Evolutionary conservation across 2,888 invertebrate species (phyloP), one percentile per base, ranked within the genome.

Genomic region (Polydrusus pterygomalis): DNA sequence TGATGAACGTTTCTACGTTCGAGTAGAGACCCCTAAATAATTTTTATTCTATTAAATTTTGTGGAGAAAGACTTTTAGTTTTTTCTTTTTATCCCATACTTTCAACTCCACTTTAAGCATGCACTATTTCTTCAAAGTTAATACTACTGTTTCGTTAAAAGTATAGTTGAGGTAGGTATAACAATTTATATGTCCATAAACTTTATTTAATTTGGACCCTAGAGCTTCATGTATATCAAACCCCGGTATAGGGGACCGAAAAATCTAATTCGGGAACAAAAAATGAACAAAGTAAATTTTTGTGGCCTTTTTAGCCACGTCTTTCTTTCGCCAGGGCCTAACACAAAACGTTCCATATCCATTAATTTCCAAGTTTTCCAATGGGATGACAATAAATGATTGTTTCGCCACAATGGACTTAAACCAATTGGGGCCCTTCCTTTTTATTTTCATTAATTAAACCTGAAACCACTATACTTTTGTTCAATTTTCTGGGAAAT

Each of bases 351-450:
- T 38, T 75, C 64, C 69, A 54, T 76, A 72, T 76, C 76, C 76
- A 76, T 76, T 76, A 76, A 73, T 76, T 76, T 58, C 69, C 69
- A 73, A 76, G 71, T 69, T 73, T 73, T 72, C 76, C 69, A 76
- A 76, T 76, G 56, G 73, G 76, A 69, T 73, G 76, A 76, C 76
- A 76, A 76, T 76, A 76, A 76, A 76, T 76, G 51, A 76, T 76
- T 70, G 73, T 73, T 76, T 73, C 76, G 64, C 60, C 69, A 76
- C 73, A 76, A 76, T 76, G 65, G 69, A 63, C 74, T 74, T 43
- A 63, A 63, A 56, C 69, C 56, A 43, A 70, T 69, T 70, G 40
- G 54, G 68, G 51, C 69, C 56, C 43, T 45, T 69, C 56, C 54
- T 69, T 74, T 74, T 74, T 69, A 69, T 69, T 74, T 63, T 20